A percentile compares a stretch with the other conserved stretches of the same genome.
Evolutionary conservation across 2,113 vertebrate genomes (phyloP).

Genomic region (Dasyornis broadbenti): DNA sequence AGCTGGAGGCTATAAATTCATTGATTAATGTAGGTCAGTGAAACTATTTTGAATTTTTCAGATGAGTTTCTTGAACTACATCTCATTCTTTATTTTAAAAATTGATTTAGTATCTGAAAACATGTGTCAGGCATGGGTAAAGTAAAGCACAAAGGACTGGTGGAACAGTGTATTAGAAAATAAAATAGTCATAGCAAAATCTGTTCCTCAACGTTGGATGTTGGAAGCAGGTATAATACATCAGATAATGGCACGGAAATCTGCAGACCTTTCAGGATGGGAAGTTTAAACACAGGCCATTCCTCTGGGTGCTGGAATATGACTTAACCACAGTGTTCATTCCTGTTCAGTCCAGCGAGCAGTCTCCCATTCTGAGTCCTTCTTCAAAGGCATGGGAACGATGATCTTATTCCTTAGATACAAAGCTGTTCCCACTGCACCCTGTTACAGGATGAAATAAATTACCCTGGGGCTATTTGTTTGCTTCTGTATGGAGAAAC

Average conservation of each 20-base stretch:
- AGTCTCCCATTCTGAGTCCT: not conserved
- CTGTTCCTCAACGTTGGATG: not conserved
- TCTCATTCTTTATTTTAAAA: not conserved
- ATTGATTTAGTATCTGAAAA: not conserved
- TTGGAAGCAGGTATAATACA: not conserved
- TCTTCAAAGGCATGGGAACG: not conserved
- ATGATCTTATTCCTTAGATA: not conserved
- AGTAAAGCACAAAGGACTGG: not conserved
- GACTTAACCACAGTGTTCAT: not conserved
- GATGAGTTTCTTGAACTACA: not conserved
- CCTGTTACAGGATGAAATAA: not conserved
- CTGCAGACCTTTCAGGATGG: not conserved
- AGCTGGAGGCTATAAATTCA: not conserved
- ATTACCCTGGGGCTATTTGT: not conserved
- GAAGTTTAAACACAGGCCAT: not conserved
- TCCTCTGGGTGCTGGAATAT: not conserved
- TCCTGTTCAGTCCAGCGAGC: not conserved
- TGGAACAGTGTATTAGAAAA: not conserved
- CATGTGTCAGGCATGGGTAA: not conserved
- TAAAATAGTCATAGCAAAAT: not conserved
- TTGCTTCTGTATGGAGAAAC: not conserved
- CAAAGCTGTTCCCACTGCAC: not conserved
- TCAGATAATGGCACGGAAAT: not conserved
- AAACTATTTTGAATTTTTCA: not conserved
- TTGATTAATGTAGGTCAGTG: slow-evolving; percentile 41